Percentiles rank a stretch among this genome's conserved stretches.
Conservation (phyloP, 2,113 vertebrate genomes). For the Oncorhynchus masou region DNA sequence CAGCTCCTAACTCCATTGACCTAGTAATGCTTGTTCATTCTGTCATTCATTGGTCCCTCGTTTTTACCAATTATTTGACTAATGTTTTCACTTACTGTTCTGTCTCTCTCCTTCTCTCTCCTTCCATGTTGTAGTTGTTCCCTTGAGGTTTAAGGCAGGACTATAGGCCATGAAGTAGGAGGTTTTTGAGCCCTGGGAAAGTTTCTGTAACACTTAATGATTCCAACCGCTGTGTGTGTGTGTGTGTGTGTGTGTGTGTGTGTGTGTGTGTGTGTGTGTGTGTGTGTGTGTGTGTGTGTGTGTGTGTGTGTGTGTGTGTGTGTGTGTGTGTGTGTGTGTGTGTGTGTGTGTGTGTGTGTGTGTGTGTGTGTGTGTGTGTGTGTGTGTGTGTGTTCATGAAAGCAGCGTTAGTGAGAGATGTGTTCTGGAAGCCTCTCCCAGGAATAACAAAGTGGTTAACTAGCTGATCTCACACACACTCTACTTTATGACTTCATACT, state of each 20-base stretch:
- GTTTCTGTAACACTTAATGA: not conserved
- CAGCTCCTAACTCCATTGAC: too few species aligned
- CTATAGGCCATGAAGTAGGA: conserved; percentile 39
- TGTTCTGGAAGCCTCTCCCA: too few species aligned
- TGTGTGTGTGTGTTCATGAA: not conserved
- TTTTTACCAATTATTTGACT: not conserved
- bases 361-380: not conserved
- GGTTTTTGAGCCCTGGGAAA: conserved; percentile 69
- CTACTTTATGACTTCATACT: too few species aligned
- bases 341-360: not conserved
- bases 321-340: not conserved
- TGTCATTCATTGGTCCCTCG: not conserved
- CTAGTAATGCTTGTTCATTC: too few species aligned
- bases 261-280: not conserved
- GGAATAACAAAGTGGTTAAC: too few species aligned
- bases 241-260: not conserved
- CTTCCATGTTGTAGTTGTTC: conserved; percentile 12
- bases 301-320: not conserved
- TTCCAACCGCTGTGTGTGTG: too few species aligned
- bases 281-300: not conserved
- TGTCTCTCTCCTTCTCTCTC: conserved; percentile 22
- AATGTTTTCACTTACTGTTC: not conserved
- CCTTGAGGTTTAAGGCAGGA: conserved; percentile 37
- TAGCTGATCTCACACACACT: too few species aligned
- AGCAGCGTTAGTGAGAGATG: not conserved